These are phyloP conservation scores for Lampris megalopsis DNA, from an alignment of 2,113 vertebrate species.

Conservation along the genomic window DNA sequence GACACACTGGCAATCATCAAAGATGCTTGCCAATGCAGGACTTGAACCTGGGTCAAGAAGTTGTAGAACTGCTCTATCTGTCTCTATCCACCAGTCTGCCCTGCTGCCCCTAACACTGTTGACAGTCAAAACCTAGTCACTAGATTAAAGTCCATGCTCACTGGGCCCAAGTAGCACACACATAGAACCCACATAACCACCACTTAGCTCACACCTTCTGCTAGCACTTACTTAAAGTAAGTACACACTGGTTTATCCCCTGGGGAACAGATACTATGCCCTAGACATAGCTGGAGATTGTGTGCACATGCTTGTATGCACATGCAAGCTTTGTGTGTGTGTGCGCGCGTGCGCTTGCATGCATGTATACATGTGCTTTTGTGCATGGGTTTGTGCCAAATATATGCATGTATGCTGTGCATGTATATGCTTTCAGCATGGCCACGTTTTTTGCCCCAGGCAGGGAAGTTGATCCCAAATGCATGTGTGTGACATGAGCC, in stretches of 20 bases:
- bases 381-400: background rate
- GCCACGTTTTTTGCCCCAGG: conserved; percentile 11
- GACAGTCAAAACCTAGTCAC: conserved; percentile 26
- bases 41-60: conserved; percentile 10
- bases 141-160: conserved; percentile 13
- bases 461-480: conserved; percentile 68
- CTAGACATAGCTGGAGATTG: background rate
- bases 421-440: conserved; percentile 40
- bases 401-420: conserved; percentile 33
- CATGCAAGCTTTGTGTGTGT: background rate
- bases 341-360: background rate
- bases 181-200: background rate
- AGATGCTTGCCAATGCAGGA: conserved; percentile 11
- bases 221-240: conserved; percentile 26
- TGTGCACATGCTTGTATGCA: conserved; percentile 7
- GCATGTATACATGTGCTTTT: conserved; percentile 13
- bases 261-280: background rate
- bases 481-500: conserved; percentile 22
- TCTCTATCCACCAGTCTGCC: background rate
- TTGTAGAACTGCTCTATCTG: background rate
- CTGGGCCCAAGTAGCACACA: conserved; percentile 8
- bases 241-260: conserved; percentile 15
- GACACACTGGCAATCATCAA: background rate
- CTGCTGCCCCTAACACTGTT: conserved; percentile 13
- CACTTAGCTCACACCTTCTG: background rate